Evolutionary conservation across 1,140 invertebrate genomes (phyloP).

Genomic region (Drosophila mayri): DNA sequence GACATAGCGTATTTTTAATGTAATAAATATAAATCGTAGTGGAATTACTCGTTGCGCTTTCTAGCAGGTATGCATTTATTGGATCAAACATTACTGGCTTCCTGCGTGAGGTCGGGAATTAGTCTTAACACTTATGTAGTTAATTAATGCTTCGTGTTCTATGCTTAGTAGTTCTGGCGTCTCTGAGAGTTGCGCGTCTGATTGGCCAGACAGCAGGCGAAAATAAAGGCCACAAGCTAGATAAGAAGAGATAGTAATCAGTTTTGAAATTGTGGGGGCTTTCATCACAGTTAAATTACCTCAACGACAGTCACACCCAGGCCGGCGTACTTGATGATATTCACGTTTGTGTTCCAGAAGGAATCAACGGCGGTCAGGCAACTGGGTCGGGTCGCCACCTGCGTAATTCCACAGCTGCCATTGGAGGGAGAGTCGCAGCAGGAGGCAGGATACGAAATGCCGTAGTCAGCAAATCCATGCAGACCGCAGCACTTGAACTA

Average conservation of each 20-base stretch:
- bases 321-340: constrained; percentile 87
- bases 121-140: constrained; percentile 9
- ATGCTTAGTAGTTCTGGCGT: constrained; percentile 63
- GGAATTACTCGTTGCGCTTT: background rate
- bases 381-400: constrained; percentile 83
- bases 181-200: constrained; percentile 73
- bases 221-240: constrained; percentile 78
- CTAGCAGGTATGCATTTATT: background rate
- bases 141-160: background rate
- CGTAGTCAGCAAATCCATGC: constrained; percentile 85
- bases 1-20: background rate
- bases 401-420: constrained; percentile 55
- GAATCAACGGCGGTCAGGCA: constrained; percentile 84
- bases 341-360: constrained; percentile 85
- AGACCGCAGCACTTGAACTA: constrained; percentile 89
- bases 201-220: constrained; percentile 78
- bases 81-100: background rate
- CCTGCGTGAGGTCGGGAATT: background rate
- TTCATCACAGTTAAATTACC: constrained; percentile 84
- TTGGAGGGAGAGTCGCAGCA: constrained; percentile 84
- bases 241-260: background rate
- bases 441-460: constrained; percentile 66
- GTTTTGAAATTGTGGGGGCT: background rate
- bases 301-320: constrained; percentile 89
- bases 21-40: constrained; percentile 3